Conservation (phyloP, 37 sponge, comb jelly and placozoan genomes). For the Beroe ovata region DNA sequence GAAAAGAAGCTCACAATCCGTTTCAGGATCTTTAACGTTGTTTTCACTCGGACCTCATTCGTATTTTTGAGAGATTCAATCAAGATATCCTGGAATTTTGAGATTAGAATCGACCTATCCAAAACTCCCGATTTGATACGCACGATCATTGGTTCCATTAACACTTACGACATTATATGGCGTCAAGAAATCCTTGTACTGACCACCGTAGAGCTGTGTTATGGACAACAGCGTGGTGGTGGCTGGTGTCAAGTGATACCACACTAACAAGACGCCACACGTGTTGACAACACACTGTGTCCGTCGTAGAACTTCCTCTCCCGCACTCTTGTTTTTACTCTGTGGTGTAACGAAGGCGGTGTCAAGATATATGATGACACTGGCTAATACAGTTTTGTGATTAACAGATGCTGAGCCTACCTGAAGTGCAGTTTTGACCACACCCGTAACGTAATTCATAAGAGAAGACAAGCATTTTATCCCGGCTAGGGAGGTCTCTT, state of each 20-base stretch:
- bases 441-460: conserved; percentile 38
- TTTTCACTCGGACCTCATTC: conserved; percentile 16
- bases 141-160: too few species aligned
- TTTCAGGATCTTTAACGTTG: conserved; percentile 42
- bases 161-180: conserved; percentile 59
- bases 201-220: conserved; percentile 37
- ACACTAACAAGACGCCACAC: conserved; percentile 66
- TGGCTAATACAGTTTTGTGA: too few species aligned
- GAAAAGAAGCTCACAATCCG: conserved; percentile 16
- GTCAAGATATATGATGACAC: too few species aligned
- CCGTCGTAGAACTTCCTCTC: conserved; percentile 10
- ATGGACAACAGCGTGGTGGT: conserved; percentile 29
- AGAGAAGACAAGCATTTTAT: conserved; percentile 32
- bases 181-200: conserved; percentile 55
- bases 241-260: conserved; percentile 23
- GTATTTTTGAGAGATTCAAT: background rate
- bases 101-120: too few species aligned
- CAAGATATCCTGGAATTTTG: conserved; percentile 53
- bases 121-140: too few species aligned
- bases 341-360: too few species aligned
- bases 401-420: too few species aligned
- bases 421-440: conserved; percentile 60
- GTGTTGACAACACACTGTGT: conserved; percentile 50
- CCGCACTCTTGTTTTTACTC: background rate
- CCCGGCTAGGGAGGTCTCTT: background rate